Evolutionary conservation across 1,140 invertebrate genomes (phyloP).

Genomic region (Drosophila nigromelanica): DNA sequence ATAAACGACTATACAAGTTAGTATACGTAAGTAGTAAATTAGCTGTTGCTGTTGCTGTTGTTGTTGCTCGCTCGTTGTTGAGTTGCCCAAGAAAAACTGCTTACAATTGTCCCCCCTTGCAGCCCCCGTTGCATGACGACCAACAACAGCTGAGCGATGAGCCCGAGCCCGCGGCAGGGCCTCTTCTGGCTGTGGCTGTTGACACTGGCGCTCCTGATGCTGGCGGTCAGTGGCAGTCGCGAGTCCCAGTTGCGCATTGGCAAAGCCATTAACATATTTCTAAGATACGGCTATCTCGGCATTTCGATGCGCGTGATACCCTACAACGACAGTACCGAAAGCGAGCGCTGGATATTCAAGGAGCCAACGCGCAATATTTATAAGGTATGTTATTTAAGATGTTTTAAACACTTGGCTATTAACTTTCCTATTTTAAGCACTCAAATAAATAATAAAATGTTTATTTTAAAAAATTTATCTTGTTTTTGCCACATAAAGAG

Average conservation of each 20-base stretch:
- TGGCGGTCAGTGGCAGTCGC: constrained; percentile 64
- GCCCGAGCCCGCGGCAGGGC: constrained; percentile 55
- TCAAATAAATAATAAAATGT: too few relatives aligned
- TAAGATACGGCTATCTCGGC: constrained; percentile 91
- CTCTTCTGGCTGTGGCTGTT: constrained; percentile 69
- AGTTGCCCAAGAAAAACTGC: constrained; percentile 9
- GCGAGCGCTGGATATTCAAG: constrained; percentile 91
- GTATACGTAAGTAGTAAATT: constrained; percentile 5
- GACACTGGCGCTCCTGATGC: constrained; percentile 61
- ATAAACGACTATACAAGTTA: constrained; percentile 20
- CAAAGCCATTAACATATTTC: constrained; percentile 89
- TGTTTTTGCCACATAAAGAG: too few relatives aligned
- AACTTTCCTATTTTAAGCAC: too few relatives aligned
- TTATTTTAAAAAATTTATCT: too few relatives aligned
- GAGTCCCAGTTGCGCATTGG: constrained; percentile 88
- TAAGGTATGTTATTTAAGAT: constrained; percentile 59
- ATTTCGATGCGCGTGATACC: constrained; percentile 93
- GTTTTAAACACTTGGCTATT: too few relatives aligned
- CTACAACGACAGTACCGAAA: constrained; percentile 87
- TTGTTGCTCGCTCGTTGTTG: constrained; percentile 1
- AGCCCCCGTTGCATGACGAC: constrained; percentile 60
- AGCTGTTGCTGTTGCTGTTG: not conserved
- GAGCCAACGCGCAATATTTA: constrained; percentile 93
- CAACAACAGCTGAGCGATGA: constrained; percentile 68
- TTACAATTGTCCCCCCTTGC: not conserved